Base-by-base conservation (phyloP, 1,140 invertebrate genomes). In the Cepaea nemoralis region DNA sequence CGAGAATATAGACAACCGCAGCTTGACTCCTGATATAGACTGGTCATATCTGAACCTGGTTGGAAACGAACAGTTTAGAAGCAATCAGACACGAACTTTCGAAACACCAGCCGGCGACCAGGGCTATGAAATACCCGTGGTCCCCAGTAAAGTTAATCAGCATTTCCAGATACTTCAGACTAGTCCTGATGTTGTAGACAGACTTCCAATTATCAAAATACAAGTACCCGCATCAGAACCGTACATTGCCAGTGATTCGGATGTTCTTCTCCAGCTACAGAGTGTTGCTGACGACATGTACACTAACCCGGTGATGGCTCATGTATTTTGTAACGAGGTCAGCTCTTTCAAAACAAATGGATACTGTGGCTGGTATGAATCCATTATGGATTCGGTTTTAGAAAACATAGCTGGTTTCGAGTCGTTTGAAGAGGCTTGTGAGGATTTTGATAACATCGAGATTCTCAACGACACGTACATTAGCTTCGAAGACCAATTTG, bases 1-100 rank as follows among this genome's bases (percentile, higher is more conserved):
- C 55, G 78, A 80, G 8, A 42, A 40, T 37, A 19, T 16, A 19
- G 78, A 73, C n/a, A 39, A 27, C 14, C 67, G 78, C n/a, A 55
- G 67, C 22, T 19, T 80, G 42, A 80, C 78, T 39, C 78, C 78
- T 14, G 78, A 80, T 55, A 70, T 80, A 6, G 78, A 80, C 35
- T 80, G 78, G 78, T 80, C 78, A 6, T 80, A 80, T 45, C 78
- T 80, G 8, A 80, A 73, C 42, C 42, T 80, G 10, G 48, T 80
- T 22, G 78, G 69, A 1, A 73, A 59, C 31, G 42, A 59, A 10
- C 39, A 70, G 3, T 39, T 8, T 22, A 27, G 2, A 16, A 1
- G 8, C 33, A 42, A 42, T 1, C 1, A 40, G 3, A 27, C 12
- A 42, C 5, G 40, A 2, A 48, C 6, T 24, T 16, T 50, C 22